A percentile compares a stretch with the other conserved stretches of the same genome.
Evolutionary conservation across 2,113 vertebrate genomes (phyloP).

Genomic region (Cyprinodon tularosa): DNA sequence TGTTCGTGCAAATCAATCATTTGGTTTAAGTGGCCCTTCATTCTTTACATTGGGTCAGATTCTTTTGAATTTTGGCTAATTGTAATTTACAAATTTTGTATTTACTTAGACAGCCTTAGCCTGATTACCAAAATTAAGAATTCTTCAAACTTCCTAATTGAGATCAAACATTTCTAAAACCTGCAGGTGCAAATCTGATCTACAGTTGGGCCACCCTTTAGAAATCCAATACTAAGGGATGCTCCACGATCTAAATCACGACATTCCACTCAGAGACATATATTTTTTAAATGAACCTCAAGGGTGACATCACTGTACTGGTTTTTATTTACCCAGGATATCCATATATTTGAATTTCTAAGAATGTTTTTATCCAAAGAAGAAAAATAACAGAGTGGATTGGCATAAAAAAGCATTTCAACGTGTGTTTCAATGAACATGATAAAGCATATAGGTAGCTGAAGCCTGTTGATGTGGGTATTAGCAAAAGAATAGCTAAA

Average conservation of each 20-base stretch:
- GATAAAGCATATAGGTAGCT: not conserved
- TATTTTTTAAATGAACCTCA: no score
- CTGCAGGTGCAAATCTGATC: no score
- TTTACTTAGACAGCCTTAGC: not conserved
- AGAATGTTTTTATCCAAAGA: no score
- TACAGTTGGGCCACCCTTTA: no score
- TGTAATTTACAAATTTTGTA: not conserved
- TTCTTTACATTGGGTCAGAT: not conserved
- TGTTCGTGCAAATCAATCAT: not conserved
- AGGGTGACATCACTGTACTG: no score
- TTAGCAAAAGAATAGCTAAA: slow-evolving; percentile 29
- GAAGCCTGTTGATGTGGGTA: slow-evolving; percentile 1
- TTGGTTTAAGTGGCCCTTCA: not conserved
- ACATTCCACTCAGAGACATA: not conserved
- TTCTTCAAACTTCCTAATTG: no score
- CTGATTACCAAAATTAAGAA: not conserved
- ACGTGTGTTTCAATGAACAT: not conserved
- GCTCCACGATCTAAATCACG: no score
- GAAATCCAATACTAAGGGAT: no score
- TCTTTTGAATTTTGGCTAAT: not conserved
- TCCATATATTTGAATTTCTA: no score
- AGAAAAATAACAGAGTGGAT: not conserved
- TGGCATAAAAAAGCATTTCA: not conserved
- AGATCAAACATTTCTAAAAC: no score
- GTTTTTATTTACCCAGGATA: no score